Evolutionary conservation across 2,888 invertebrate genomes (phyloP).

Genomic region (Holacanthella duospinosa): DNA sequence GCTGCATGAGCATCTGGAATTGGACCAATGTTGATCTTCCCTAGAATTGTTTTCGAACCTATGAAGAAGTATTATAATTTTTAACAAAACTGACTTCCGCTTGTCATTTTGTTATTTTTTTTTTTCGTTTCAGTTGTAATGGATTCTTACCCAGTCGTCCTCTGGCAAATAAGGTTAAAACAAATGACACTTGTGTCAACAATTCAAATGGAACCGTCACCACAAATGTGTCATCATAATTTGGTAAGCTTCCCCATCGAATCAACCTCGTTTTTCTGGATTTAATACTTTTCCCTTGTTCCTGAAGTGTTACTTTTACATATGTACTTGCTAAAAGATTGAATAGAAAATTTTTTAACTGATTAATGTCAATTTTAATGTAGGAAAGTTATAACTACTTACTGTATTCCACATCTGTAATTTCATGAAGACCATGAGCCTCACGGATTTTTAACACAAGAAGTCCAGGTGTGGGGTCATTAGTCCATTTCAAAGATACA

Average conservation of each 20-base stretch:
- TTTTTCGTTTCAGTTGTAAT: not conserved
- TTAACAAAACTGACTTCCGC: not conserved
- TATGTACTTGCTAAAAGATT: conserved; percentile 31
- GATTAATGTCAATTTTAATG: not conserved
- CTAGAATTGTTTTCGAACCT: conserved; percentile 56
- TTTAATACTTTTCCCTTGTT: conserved; percentile 35
- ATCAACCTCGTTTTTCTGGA: conserved; percentile 34
- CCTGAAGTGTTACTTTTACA: conserved; percentile 36
- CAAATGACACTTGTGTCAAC: conserved; percentile 33
- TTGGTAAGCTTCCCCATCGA: conserved; percentile 35
- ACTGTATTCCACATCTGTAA: conserved; percentile 32
- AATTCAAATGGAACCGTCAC: conserved; percentile 34
- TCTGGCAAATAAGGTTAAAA: conserved; percentile 31
- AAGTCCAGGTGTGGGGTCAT: conserved; percentile 31
- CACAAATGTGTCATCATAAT: conserved; percentile 35
- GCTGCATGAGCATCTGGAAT: conserved; percentile 21
- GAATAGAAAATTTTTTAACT: conserved; percentile 7
- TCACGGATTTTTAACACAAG: conserved; percentile 33
- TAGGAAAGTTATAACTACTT: conserved; percentile 10
- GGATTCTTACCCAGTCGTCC: conserved; percentile 34
- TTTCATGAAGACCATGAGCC: conserved; percentile 35
- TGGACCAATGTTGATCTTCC: conserved; percentile 55
- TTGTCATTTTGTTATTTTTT: not conserved
- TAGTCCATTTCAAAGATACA: conserved; percentile 29
- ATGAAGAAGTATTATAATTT: conserved; percentile 2